A percentile compares a stretch with the other conserved stretches of the same genome.
phyloP scores from a whole-genome alignment of 2,113 vertebrate species.

The Fukomys damarensis region DNA sequence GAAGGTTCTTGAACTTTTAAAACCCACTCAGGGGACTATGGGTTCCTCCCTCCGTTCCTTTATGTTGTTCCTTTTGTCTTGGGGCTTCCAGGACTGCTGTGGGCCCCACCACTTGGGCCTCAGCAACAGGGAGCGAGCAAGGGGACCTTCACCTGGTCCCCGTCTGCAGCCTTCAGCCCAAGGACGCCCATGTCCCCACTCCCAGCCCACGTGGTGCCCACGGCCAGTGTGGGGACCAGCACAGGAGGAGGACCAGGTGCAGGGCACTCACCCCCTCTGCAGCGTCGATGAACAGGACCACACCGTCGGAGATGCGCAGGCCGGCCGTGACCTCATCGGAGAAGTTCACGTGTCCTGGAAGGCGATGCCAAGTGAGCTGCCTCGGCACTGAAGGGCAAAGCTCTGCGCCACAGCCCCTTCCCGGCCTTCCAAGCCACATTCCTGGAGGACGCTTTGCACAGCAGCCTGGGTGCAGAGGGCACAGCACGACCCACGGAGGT shows the following conservation, averaged over 20 bases:
- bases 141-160: background rate
- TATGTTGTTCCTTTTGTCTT: background rate
- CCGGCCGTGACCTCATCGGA: constrained; percentile 98
- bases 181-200: background rate
- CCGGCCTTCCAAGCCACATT: background rate
- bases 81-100: background rate
- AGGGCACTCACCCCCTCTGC: constrained; percentile 94
- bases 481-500: background rate
- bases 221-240: background rate
- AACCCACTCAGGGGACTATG: background rate
- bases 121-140: background rate
- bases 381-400: no score
- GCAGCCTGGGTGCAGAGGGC: background rate
- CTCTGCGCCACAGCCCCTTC: background rate
- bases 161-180: background rate
- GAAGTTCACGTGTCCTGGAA: constrained; percentile 96
- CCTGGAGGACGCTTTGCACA: background rate
- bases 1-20: constrained; percentile 13
- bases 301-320: constrained; percentile 95
- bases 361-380: background rate
- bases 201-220: background rate
- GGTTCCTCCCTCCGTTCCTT: background rate
- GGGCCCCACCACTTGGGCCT: background rate
- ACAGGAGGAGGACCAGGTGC: background rate
- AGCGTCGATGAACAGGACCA: constrained; percentile 98